These are phyloP conservation scores for Drosophila simulans DNA, from an alignment of 1,140 invertebrate genomes.

Conservation along the genomic window DNA sequence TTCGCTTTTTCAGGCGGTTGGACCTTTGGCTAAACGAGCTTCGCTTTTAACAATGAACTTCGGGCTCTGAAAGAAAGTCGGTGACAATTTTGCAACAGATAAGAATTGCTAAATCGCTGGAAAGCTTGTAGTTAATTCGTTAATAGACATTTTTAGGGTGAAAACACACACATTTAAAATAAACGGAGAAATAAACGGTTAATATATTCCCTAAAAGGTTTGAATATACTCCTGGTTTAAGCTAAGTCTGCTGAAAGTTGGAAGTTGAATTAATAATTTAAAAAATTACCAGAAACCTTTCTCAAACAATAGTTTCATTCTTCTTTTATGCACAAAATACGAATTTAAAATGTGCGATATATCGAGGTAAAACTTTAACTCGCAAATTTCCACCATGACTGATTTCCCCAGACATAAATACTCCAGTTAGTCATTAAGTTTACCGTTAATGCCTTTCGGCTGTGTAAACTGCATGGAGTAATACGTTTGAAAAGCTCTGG, in stretches of 20 bases:
- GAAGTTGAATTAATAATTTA: no score
- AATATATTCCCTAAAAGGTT: no score
- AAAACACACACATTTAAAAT: no score
- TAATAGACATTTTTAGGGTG: background rate
- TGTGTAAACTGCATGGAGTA: conserved; percentile 5
- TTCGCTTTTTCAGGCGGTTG: conserved; percentile 11
- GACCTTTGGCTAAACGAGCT: conserved; percentile 28
- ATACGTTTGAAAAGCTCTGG: conserved; percentile 1
- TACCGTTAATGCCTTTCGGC: background rate
- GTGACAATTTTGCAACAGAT: conserved; percentile 20
- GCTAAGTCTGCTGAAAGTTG: no score
- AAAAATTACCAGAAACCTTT: background rate
- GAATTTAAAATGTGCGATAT: no score
- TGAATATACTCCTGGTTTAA: no score
- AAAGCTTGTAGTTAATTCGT: conserved; percentile 1
- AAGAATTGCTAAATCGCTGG: conserved; percentile 4
- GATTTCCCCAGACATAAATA: background rate
- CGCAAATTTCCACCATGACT: background rate
- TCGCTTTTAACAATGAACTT: conserved; percentile 17
- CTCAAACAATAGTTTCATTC: background rate
- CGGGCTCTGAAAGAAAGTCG: conserved; percentile 8
- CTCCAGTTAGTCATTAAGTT: conserved; percentile 13
- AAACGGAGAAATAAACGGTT: no score
- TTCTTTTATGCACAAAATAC: no score
- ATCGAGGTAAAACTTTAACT: no score